phyloP scores from a whole-genome alignment of 2,888 invertebrate species.

The Drosophila rubida region DNA sequence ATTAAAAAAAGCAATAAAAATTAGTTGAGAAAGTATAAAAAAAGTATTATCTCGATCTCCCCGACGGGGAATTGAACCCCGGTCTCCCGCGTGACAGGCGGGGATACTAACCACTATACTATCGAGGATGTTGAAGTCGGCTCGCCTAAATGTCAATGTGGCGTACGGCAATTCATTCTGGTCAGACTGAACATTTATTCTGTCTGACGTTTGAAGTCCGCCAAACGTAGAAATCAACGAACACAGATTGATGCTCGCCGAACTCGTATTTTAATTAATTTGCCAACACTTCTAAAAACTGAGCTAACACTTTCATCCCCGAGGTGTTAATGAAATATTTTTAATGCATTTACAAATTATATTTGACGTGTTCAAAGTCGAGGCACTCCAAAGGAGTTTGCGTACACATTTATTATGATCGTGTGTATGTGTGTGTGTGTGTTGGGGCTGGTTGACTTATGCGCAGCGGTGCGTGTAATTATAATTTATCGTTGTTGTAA shows the following conservation, averaged over 20 bases:
- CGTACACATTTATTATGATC: conserved; percentile 10
- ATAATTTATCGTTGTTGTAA: conserved; percentile 68
- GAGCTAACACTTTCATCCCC: neutral
- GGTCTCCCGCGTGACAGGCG: conserved; percentile 71
- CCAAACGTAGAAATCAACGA: neutral
- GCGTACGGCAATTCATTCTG: neutral
- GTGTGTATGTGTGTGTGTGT: conserved; percentile 33
- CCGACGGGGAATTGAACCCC: conserved; percentile 70
- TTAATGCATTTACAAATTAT: conserved; percentile 60
- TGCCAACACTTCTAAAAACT: neutral
- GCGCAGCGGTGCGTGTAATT: conserved; percentile 61
- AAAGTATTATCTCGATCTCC: conserved; percentile 36
- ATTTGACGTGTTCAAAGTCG: conserved; percentile 49
- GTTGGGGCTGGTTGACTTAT: conserved; percentile 57
- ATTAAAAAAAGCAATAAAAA: too few species aligned
- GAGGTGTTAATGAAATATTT: conserved; percentile 58
- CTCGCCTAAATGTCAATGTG: conserved; percentile 1
- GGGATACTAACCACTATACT: conserved; percentile 72
- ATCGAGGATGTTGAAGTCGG: conserved; percentile 56
- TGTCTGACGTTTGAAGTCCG: neutral
- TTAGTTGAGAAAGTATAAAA: too few species aligned
- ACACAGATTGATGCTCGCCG: neutral
- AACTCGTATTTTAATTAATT: conserved; percentile 4
- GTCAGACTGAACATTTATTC: too few species aligned
- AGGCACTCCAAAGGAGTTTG: conserved; percentile 27